Percentiles rank a stretch among this genome's conserved stretches.
Evolutionary conservation across 2,113 vertebrate species (phyloP).

Genomic region (Lycocorax pyrrhopterus): DNA sequence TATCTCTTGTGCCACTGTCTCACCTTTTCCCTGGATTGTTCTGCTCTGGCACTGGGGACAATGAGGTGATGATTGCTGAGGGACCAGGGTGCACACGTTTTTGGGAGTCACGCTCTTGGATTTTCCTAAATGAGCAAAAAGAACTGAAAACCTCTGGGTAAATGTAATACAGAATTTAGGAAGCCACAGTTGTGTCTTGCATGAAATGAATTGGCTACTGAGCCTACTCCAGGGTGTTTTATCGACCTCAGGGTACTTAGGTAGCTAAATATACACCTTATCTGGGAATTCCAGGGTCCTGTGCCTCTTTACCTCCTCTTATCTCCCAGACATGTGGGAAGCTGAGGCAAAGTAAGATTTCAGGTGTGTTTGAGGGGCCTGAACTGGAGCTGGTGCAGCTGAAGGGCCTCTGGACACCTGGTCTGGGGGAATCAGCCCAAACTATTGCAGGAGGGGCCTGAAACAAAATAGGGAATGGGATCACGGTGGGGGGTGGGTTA

Average conservation of each 20-base stretch:
- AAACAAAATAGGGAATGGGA: fast-evolving
- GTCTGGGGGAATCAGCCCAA: not conserved
- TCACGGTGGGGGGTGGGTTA: not conserved
- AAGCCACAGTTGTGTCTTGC: not conserved
- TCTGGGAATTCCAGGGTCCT: not conserved
- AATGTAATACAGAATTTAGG: not conserved
- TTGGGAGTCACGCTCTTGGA: not conserved
- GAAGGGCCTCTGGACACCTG: not conserved
- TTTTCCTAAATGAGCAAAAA: not conserved
- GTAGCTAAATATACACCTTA: not conserved
- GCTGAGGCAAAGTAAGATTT: not conserved
- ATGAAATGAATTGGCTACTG: not conserved
- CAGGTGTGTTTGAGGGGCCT: not conserved
- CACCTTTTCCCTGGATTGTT: not conserved
- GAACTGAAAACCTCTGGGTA: not conserved
- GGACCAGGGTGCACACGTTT: fast-evolving
- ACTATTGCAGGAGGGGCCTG: not conserved
- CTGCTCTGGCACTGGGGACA: not conserved
- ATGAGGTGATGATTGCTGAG: not conserved
- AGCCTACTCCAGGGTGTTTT: not conserved
- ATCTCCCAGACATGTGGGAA: not conserved
- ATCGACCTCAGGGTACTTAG: not conserved
- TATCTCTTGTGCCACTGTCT: not conserved
- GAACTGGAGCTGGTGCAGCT: not conserved
- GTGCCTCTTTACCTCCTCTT: not conserved